These are phyloP conservation scores for Galeopsomyia nigrocyanea DNA, from an alignment of 2,888 invertebrate species.

Conservation along the genomic window DNA sequence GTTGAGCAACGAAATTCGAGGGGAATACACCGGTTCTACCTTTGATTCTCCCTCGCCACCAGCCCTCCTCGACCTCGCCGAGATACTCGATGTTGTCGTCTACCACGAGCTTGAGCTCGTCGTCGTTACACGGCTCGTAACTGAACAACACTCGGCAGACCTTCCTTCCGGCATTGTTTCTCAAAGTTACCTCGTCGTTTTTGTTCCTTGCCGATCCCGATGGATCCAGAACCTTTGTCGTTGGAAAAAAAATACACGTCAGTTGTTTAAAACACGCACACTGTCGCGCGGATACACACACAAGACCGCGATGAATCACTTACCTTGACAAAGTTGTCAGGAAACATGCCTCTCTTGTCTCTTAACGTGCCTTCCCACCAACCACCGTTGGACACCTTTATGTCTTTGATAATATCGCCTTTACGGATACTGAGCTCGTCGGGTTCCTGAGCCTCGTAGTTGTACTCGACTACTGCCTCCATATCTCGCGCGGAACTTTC, in stretches of 20 bases:
- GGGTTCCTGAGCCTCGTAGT: conserved; percentile 86
- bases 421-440: conserved; percentile 87
- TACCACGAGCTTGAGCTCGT: conserved; percentile 89
- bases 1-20: conserved; percentile 90
- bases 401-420: conserved; percentile 87
- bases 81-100: conserved; percentile 93
- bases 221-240: conserved; percentile 57
- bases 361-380: conserved; percentile 93
- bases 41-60: conserved; percentile 90
- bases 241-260: no score
- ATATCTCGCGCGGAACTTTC: conserved; percentile 50
- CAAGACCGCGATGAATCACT: conserved; percentile 35
- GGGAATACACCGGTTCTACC: conserved; percentile 93
- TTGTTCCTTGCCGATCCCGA: conserved; percentile 50
- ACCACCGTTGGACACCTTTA: conserved; percentile 83
- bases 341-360: conserved; percentile 90
- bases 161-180: conserved; percentile 70
- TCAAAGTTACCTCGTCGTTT: conserved; percentile 59
- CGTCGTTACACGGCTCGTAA: conserved; percentile 93
- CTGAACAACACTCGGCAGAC: conserved; percentile 89
- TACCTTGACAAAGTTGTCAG: conserved; percentile 91
- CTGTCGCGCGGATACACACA: not conserved
- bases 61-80: conserved; percentile 93
- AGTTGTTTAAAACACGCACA: not conserved
- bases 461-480: conserved; percentile 88